Conservation (phyloP, 2,797 vertebrate genomes). For the Mormyrops attenuatus region DNA sequence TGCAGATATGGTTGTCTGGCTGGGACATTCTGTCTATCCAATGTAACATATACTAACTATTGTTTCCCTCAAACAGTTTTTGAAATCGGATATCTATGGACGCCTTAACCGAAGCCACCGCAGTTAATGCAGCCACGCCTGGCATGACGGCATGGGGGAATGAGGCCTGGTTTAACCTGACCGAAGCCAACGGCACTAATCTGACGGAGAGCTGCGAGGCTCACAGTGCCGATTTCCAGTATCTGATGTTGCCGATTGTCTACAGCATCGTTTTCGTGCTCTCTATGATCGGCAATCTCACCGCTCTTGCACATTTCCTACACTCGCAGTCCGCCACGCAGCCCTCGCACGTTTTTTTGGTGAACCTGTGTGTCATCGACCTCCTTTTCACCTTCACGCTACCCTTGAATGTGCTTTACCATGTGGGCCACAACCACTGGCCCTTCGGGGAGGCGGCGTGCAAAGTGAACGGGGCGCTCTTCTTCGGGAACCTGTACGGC, state of each 20-base stretch:
- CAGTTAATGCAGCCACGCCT: background rate
- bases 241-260: conserved; percentile 32
- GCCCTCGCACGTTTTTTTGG: conserved; percentile 35
- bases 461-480: conserved; percentile 35
- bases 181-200: background rate
- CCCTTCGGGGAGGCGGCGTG: conserved; percentile 33
- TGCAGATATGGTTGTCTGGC: background rate
- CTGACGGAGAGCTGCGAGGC: background rate
- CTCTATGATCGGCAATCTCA: conserved; percentile 27
- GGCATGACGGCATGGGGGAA: background rate
- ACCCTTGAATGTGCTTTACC: conserved; percentile 33
- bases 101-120: background rate
- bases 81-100: conserved; percentile 1
- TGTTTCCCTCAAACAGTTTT: background rate
- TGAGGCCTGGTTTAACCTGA: background rate
- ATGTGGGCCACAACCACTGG: conserved; percentile 34
- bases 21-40: background rate
- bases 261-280: conserved; percentile 36
- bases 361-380: conserved; percentile 34
- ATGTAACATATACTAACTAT: background rate
- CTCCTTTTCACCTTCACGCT: conserved; percentile 34
- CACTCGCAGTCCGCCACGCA: conserved; percentile 11
- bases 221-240: conserved; percentile 35
- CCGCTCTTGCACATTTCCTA: conserved; percentile 31
- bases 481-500: conserved; percentile 40